These are phyloP conservation scores for Mustelus asterias DNA, from an alignment of 2,113 vertebrate genomes.

Conservation along the genomic window DNA sequence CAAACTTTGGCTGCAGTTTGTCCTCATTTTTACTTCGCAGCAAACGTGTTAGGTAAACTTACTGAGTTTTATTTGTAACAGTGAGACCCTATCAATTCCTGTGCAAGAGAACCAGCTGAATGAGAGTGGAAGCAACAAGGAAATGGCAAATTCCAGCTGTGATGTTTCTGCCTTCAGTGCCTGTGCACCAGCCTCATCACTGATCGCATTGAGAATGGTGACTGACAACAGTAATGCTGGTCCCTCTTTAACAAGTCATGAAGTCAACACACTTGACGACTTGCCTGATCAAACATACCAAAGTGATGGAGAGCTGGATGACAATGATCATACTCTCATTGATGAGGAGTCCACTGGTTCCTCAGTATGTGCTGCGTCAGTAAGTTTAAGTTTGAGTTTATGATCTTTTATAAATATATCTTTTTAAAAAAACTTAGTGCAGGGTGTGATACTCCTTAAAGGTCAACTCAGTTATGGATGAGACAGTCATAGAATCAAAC, in stretches of 20 bases:
- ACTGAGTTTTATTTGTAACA: not conserved
- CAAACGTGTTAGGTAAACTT: not conserved
- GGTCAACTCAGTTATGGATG: not conserved
- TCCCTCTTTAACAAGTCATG: not conserved
- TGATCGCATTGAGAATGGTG: not conserved
- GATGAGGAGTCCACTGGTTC: not conserved
- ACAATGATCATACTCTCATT: not conserved
- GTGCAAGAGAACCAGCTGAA: constrained; percentile 23
- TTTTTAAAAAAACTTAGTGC: not conserved
- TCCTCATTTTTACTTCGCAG: not conserved
- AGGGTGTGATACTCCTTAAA: not conserved
- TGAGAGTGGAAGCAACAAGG: not conserved
- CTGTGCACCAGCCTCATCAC: not conserved
- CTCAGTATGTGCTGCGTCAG: not conserved
- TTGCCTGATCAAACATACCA: not conserved
- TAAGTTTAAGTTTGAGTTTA: constrained; percentile 27
- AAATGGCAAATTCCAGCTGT: no score
- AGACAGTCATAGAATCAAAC: not conserved
- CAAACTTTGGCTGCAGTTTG: not conserved
- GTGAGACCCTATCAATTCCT: constrained; percentile 19
- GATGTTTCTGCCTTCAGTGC: not conserved
- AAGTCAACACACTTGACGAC: not conserved
- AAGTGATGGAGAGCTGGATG: constrained; percentile 26
- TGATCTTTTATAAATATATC: not conserved
- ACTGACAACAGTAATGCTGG: not conserved